Evolutionary conservation across 2,797 vertebrate genomes (phyloP).

Genomic region (Accipiter badius): DNA sequence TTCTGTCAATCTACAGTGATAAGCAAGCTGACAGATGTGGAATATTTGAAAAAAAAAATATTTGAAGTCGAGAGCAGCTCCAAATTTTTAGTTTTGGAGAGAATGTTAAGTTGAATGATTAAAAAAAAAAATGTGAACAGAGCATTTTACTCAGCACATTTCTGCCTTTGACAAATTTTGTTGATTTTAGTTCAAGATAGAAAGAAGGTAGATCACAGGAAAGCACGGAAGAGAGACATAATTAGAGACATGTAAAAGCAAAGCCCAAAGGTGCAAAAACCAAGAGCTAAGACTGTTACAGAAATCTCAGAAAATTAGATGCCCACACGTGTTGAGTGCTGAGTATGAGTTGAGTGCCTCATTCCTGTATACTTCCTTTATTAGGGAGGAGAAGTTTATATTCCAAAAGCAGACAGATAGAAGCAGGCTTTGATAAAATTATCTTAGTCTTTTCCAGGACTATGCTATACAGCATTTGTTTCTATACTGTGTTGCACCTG

Average conservation of each 20-base stretch:
- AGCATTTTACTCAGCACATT: background rate
- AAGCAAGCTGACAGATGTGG: background rate
- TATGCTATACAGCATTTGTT: rapidly evolving
- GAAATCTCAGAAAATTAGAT: background rate
- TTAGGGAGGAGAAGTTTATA: background rate
- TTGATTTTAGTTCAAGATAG: background rate
- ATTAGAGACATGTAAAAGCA: background rate
- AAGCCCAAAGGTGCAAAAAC: background rate
- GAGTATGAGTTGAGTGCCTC: background rate
- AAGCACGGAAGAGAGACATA: background rate
- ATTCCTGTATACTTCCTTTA: background rate
- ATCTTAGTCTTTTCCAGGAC: background rate
- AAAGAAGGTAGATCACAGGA: background rate
- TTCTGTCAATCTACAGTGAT: background rate
- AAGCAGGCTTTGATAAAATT: background rate
- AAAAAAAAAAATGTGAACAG: background rate
- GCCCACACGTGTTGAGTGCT: background rate
- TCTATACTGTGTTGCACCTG: background rate
- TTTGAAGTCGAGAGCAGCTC: background rate
- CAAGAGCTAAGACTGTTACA: background rate
- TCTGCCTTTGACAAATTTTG: background rate
- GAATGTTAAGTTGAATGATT: background rate
- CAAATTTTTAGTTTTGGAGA: background rate
- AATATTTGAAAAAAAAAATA: background rate
- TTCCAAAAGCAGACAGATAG: background rate